phyloP scores from a whole-genome alignment of 2,113 vertebrate species.

The Ifrita kowaldi region DNA sequence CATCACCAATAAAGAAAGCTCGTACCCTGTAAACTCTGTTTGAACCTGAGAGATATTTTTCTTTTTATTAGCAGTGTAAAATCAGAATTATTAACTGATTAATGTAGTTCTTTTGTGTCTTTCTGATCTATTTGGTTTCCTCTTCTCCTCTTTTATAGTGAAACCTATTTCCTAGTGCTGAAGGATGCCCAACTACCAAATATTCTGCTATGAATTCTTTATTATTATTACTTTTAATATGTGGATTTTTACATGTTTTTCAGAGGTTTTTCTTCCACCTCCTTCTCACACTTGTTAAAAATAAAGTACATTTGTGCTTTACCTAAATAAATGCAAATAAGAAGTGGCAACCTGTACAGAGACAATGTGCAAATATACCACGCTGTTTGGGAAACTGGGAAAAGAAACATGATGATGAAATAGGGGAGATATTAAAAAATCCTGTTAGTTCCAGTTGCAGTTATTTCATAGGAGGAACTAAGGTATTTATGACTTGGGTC shows the following conservation, averaged over 20 bases:
- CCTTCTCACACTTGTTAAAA: not conserved
- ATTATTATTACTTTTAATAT: not conserved
- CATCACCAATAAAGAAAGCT: not conserved
- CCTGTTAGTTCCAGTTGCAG: not conserved
- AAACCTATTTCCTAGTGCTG: not conserved
- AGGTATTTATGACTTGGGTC: not conserved
- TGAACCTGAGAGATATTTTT: not conserved
- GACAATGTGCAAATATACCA: not conserved
- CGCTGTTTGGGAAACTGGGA: not conserved
- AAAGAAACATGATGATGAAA: not conserved
- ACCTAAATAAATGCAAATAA: not conserved
- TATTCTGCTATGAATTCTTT: not conserved
- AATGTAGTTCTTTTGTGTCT: not conserved
- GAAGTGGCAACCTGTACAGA: not conserved
- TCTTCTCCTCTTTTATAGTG: not conserved
- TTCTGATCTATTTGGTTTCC: not conserved
- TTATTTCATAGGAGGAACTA: not conserved
- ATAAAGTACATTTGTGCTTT: not conserved
- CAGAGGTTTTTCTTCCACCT: not conserved
- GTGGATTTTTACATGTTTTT: not conserved
- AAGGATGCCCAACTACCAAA: not conserved
- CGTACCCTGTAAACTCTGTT: not conserved
- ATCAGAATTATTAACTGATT: not conserved
- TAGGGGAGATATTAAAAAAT: not conserved
- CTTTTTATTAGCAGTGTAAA: not conserved